Base-by-base conservation (phyloP, 2,888 invertebrate genomes). In the Nomada lathburiana region DNA sequence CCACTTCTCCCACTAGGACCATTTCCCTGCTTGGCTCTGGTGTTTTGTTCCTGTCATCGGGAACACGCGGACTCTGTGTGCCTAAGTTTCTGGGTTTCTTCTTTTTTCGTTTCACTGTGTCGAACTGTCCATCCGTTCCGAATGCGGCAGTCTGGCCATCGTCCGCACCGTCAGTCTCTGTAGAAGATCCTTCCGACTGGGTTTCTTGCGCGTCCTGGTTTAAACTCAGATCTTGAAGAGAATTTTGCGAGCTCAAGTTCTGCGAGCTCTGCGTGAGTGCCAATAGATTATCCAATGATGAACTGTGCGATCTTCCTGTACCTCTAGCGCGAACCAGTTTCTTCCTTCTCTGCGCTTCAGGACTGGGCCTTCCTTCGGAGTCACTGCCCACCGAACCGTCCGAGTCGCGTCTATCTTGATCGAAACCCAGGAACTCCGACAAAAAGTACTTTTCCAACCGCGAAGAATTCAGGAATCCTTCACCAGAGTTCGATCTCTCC, bases 311-410 rank as follows among this genome's bases (percentile, higher is more conserved):
- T 67, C 98, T 94, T 0, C 97, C 97, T 0, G 97, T 97, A 7
- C 97, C 98, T 60, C 98, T 95, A 7, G 98, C 97, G 18, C 98
- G 95, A 0, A 98, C 97, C 77, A 97, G 94, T 53, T 97, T 95
- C 92, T 98, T 98, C 79, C 97, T 95, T 11, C 98, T 94, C 92
- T 98, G 98, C 0, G 93, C 93, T 91, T 98, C 98, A 0, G 98
- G 98, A 93, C 98, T 98, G 4, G 97, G 98, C 87, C 96, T 96
- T 1, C 98, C 98, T 92, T 98, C 98, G 91, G 98, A 98, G 90
- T 98, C 98, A 94, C 98, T 98, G 9, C 98, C 98, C 0, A 98
- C 98, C 90, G 98, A 98, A 2, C 97, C 98, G 89, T 97, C 97
- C 0, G 97, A 97, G 90, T 97, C 97, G 53, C 97, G 95, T 79